Percentiles rank a stretch among this genome's conserved stretches.
phyloP scores from a whole-genome alignment of 2,113 vertebrate genomes.

The Pygoscelis adeliae region DNA sequence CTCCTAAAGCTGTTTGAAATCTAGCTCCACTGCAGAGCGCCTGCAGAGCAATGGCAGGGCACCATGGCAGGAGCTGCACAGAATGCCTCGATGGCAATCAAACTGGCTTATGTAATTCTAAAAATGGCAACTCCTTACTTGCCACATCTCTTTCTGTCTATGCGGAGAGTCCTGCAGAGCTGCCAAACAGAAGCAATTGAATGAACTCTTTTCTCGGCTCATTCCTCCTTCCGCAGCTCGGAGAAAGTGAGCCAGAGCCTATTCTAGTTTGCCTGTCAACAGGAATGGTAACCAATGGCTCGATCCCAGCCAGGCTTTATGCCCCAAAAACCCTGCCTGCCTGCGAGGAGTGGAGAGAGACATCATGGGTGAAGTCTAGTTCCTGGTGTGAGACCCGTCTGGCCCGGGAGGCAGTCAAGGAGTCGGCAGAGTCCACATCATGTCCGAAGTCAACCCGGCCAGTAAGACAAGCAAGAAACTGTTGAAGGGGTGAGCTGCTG shows the following conservation, averaged over 20 bases:
- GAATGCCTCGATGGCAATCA: slow-evolving; percentile 55
- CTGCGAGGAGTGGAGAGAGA: slow-evolving; percentile 2
- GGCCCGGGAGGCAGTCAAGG: neutral
- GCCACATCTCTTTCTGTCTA: slow-evolving; percentile 58
- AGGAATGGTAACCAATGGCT: slow-evolving; percentile 50
- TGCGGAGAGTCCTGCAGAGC: slow-evolving; percentile 64
- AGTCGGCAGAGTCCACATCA: neutral
- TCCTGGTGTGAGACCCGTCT: neutral
- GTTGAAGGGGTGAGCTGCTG: neutral
- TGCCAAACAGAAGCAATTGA: slow-evolving; percentile 67
- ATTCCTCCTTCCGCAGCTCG: slow-evolving; percentile 60
- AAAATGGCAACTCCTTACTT: slow-evolving; percentile 65
- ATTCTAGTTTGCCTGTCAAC: slow-evolving; percentile 69
- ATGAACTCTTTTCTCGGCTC: slow-evolving; percentile 65
- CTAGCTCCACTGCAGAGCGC: neutral
- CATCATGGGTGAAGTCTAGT: neutral
- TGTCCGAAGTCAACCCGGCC: neutral
- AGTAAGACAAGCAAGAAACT: neutral
- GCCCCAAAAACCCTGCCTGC: slow-evolving; percentile 36
- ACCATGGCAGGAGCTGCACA: slow-evolving; percentile 4
- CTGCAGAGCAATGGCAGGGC: neutral
- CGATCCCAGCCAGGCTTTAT: slow-evolving; percentile 32
- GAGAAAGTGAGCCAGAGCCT: slow-evolving; percentile 68
- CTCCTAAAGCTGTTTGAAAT: slow-evolving; percentile 22
- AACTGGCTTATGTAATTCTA: slow-evolving; percentile 63